Conservation (phyloP, 2,888 invertebrate genomes). For the Crioceris asparagi region DNA sequence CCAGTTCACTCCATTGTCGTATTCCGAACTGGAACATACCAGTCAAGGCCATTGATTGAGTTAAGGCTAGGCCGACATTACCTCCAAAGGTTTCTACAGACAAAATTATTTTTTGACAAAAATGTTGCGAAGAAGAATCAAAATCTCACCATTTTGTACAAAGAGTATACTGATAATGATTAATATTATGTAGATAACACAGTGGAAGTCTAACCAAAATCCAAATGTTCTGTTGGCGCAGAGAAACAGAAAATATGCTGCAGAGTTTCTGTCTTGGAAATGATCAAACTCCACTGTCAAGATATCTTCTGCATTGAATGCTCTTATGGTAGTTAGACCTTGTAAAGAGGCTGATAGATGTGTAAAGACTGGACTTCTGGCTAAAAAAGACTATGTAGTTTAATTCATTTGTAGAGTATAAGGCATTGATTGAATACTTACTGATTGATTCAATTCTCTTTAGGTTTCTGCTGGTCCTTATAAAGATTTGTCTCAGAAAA, state of each 20-base stretch:
- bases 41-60: conserved; percentile 68
- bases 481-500: conserved; percentile 51
- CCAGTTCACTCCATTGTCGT: conserved; percentile 80
- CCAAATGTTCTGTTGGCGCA: conserved; percentile 57
- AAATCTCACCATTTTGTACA: conserved; percentile 39
- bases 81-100: conserved; percentile 50
- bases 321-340: conserved; percentile 65
- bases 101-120: conserved; percentile 4
- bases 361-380: conserved; percentile 66
- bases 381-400: conserved; percentile 36
- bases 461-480: conserved; percentile 60
- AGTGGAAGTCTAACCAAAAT: conserved; percentile 56
- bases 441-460: conserved; percentile 50
- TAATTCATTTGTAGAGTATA: not conserved
- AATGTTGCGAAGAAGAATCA: not conserved
- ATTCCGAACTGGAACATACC: conserved; percentile 54
- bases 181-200: conserved; percentile 50
- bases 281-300: conserved; percentile 49
- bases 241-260: conserved; percentile 58
- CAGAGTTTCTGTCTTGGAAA: conserved; percentile 54
- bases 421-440: not conserved
- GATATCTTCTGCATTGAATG: conserved; percentile 52
- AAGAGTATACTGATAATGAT: conserved; percentile 55
- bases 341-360: conserved; percentile 63
- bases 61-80: conserved; percentile 68